A percentile compares a stretch with the other conserved stretches of the same genome.
Conservation (phyloP, 2,888 invertebrate genomes). For the Epinotia ramella region DNA sequence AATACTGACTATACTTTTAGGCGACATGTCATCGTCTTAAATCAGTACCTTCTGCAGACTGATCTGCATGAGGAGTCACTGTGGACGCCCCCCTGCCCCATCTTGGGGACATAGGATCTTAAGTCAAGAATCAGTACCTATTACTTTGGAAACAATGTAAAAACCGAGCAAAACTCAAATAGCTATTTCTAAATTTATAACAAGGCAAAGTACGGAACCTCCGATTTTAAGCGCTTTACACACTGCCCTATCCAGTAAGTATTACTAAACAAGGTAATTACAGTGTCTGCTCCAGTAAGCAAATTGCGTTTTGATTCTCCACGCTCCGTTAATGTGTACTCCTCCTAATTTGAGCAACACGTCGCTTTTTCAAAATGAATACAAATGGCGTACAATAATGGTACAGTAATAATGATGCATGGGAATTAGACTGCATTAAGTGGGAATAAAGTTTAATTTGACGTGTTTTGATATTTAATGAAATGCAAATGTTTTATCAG, state of each 20-base stretch:
- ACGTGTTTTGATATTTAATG: not conserved
- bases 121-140: no score
- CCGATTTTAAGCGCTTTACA: constrained; percentile 38
- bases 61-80: no score
- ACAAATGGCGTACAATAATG: not conserved
- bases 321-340: constrained; percentile 42
- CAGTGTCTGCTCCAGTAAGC: constrained; percentile 48
- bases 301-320: constrained; percentile 54
- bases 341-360: constrained; percentile 38
- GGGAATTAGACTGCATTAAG: not conserved
- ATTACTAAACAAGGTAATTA: constrained; percentile 51
- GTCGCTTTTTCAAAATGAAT: not conserved
- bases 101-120: no score
- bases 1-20: no score
- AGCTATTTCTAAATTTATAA: no score
- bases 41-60: no score
- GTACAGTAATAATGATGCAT: no score
- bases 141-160: no score
- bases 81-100: no score
- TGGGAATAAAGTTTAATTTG: not conserved
- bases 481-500: not conserved
- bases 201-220: constrained; percentile 39
- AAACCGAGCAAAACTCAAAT: no score
- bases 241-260: constrained; percentile 28
- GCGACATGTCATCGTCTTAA: no score